Percentiles rank a stretch among this genome's conserved stretches.
Evolutionary conservation across 1,140 invertebrate species (phyloP).

Genomic region (Colletes latitarsis): DNA sequence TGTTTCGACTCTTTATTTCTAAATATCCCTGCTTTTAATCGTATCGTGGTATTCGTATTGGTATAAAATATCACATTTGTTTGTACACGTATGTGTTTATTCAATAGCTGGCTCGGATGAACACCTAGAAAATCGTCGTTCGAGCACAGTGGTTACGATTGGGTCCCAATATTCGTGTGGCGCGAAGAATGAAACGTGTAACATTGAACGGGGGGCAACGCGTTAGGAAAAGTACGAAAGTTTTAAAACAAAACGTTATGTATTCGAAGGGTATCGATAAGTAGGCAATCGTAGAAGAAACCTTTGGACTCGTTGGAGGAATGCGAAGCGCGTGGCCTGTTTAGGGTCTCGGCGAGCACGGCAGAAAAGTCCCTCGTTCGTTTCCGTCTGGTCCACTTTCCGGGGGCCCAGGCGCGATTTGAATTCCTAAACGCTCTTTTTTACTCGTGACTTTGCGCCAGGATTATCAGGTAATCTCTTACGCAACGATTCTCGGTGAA

Average conservation of each 20-base stretch:
- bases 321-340: not conserved
- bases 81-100: too few species aligned
- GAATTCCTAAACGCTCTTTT: not conserved
- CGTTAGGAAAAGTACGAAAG: not conserved
- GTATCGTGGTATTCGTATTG: too few species aligned
- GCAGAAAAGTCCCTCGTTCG: not conserved
- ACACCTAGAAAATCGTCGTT: too few species aligned
- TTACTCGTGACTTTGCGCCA: not conserved
- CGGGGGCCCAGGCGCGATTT: not conserved
- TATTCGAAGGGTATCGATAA: not conserved
- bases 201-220: too few species aligned
- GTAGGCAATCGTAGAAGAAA: not conserved
- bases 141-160: too few species aligned
- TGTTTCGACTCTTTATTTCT: too few species aligned
- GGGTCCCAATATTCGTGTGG: too few species aligned
- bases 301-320: not conserved
- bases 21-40: too few species aligned
- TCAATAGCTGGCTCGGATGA: too few species aligned
- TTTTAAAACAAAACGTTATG: not conserved
- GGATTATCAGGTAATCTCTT: not conserved
- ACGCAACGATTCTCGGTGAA: slow-evolving; percentile 2
- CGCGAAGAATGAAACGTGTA: too few species aligned
- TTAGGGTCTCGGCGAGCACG: not conserved
- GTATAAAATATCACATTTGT: too few species aligned
- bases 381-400: not conserved